Evolutionary conservation across 2,113 vertebrate genomes (phyloP), one percentile per base, ranked within the genome.

Genomic region (Anoura caudifer): DNA sequence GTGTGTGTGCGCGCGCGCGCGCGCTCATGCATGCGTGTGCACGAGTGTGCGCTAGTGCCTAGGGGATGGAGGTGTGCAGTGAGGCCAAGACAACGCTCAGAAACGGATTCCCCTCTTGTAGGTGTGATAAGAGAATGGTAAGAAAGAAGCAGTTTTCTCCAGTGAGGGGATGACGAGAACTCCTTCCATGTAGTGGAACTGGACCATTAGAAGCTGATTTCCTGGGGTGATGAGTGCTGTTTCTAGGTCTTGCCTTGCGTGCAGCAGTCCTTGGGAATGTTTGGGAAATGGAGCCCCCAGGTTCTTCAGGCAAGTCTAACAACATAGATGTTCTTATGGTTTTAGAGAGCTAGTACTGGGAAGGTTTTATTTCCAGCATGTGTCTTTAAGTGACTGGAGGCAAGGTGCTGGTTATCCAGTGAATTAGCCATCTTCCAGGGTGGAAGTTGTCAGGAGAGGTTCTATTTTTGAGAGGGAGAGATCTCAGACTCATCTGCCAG

Each of bases 1-100:
- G 0, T 75, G 33, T 4, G 65, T 36, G 77, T 76, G 63, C 63
- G 82, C 0, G 0, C n/a, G 13, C 0, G 0, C 59, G 4, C 26
- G 11, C 15, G 50, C 1, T 26, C 76, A 47, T 52, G 28, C 17
- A 47, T 36, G 22, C 4, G 65, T 11, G 69, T 8, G 54, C 20
- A 47, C 15, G 70, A 12, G 59, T 24, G 59, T 0, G 0, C 26
- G 33, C 0, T 0, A 36, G 4, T 31, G 15, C 69, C 59, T 76
- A 82, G 67, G 45, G 26, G 72, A 61, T 43, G 13, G 65, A 69
- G 31, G 6, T 82, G 91, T 86, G 63, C 17, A 1, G 9, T 5
- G 7, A 33, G 38, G n/a, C 28, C 95, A 56, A 56, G 11, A 36
- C 28, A 4, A 67, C 2, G 28, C 0, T 16, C 59, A 36, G 20